Base-by-base conservation (phyloP, 1,140 invertebrate species). In the Dendrolimus kikuchii region DNA sequence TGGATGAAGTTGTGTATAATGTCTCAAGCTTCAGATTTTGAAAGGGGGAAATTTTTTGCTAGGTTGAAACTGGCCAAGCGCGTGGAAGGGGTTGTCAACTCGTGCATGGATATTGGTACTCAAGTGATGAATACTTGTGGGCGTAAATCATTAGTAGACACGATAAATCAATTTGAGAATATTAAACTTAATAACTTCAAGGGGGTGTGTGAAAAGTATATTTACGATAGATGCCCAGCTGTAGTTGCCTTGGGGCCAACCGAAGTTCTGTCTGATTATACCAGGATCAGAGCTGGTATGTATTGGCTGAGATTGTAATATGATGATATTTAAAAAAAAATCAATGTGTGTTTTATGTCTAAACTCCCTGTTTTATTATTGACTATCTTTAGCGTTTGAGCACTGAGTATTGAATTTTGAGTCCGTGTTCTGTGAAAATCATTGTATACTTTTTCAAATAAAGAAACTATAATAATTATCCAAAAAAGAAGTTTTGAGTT, bases 81-180 rank as follows among this genome's bases (percentile, higher is more conserved):
- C 60, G 73, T 94, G 43, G 92, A 93, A 73, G 94, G 94, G 2
- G 91, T 93, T 4, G 94, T 94, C 2, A 92, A 92, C 7, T 90
- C 95, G 49, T 95, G 93, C 86, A 92, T 94, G 74, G 94, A 96
- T 73, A 93, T 96, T 70, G 95, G 95, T 5, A 87, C 92, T 59
- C 94, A 96, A 83, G 90, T 95, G 76, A 80, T 95, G 44, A 93
- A 92, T 68, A 94, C 92, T 67, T 90, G 90, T 10, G 78, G 92
- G 43, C 81, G 94, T 60, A 90, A 92, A 56, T 91, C 92, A 38
- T 59, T 93, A 7, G 78, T 88, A 50, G 92, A 94, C 69, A 69
- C 94, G 49, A 91, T 92, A 71, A 87, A 90, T 7, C 84, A 92
- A 64, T 91, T 95, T 58, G 86, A 92, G 53, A 76, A 83, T 53